Evolutionary conservation across 1,140 invertebrate species (phyloP).

Genomic region (Leptestheria dahalacensis): DNA sequence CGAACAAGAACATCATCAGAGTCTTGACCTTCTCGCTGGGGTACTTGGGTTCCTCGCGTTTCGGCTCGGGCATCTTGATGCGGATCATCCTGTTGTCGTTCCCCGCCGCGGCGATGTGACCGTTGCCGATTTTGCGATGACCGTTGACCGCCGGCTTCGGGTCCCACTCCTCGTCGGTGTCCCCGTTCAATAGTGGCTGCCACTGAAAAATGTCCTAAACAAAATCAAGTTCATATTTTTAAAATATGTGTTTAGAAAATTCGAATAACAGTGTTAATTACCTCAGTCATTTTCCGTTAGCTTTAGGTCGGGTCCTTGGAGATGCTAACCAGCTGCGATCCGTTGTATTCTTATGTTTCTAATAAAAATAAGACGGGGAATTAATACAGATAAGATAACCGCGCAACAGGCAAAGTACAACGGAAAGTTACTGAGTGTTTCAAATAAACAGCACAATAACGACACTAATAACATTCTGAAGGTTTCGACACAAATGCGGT

Average conservation of each 20-base stretch:
- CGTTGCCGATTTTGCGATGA: neutral
- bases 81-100: slow-evolving; percentile 16
- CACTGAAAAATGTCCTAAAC: slow-evolving; percentile 4
- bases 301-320: no score
- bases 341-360: no score
- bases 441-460: no score
- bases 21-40: slow-evolving; percentile 27
- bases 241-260: neutral
- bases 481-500: no score
- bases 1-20: slow-evolving; percentile 28
- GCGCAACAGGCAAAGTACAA: no score
- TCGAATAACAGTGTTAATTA: neutral
- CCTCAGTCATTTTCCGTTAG: neutral
- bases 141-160: neutral
- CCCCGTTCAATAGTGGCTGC: slow-evolving; percentile 1
- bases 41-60: slow-evolving; percentile 23
- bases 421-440: no score
- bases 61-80: slow-evolving; percentile 19
- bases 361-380: no score
- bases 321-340: no score
- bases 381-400: no score
- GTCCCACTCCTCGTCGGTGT: neutral
- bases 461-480: no score
- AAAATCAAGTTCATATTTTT: neutral
- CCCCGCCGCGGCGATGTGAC: neutral